Conservation (phyloP, 2,797 vertebrate species). For the Mormyrops boulengeri region DNA sequence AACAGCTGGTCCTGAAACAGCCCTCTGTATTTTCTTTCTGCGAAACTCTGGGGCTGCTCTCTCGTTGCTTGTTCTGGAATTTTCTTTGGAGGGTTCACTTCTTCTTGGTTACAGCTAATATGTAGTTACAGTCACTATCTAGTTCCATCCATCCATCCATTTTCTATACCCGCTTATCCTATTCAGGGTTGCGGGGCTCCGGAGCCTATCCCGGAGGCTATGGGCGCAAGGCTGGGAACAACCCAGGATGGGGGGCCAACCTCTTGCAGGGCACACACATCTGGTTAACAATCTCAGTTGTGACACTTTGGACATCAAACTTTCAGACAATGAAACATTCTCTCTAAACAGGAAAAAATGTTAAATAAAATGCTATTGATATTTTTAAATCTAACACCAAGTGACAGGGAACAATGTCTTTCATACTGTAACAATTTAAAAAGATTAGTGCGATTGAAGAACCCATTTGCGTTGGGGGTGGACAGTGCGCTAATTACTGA, state of each 20-base stretch:
- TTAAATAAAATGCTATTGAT: neutral
- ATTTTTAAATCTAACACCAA: neutral
- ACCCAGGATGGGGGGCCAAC: neutral
- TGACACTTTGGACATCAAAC: neutral
- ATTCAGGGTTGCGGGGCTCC: neutral
- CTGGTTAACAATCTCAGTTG: neutral
- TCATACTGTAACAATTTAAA: neutral
- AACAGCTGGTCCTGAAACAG: constrained; percentile 37
- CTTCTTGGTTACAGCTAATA: neutral
- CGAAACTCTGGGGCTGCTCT: constrained; percentile 43
- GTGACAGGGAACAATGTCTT: neutral
- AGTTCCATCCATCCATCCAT: neutral
- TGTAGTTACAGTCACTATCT: neutral
- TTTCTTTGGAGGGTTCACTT: constrained; percentile 43
- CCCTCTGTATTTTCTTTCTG: constrained; percentile 35
- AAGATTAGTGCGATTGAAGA: neutral
- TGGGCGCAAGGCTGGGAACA: neutral
- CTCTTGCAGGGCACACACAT: neutral
- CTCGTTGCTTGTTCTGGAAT: constrained; percentile 53
- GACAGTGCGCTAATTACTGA: neutral
- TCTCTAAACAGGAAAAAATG: neutral
- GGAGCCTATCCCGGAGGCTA: neutral
- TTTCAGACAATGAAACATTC: neutral
- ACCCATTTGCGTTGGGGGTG: neutral
- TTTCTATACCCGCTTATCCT: neutral